Evolutionary conservation across 2,113 vertebrate genomes (phyloP).

Genomic region (Myxocyprinus asiaticus): DNA sequence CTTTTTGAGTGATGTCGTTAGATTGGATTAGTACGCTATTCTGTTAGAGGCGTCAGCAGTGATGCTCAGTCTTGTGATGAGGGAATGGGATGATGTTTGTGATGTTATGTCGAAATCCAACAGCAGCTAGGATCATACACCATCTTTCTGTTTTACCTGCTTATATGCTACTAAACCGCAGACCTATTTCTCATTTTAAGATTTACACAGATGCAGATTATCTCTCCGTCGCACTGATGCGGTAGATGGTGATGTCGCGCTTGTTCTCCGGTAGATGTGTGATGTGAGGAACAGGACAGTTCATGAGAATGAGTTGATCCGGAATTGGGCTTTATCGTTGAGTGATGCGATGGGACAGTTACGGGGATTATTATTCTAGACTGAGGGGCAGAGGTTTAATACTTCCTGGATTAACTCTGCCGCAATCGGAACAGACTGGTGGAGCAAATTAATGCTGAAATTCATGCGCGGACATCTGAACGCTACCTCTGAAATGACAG

Average conservation of each 20-base stretch:
- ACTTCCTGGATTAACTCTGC: constrained; percentile 38
- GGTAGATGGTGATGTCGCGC: not conserved
- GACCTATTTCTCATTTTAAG: too few relatives aligned
- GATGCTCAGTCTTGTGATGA: too few relatives aligned
- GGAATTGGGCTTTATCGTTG: not conserved
- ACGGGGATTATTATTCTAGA: constrained; percentile 52
- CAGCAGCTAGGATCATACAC: not conserved
- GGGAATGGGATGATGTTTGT: too few relatives aligned
- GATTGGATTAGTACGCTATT: not conserved
- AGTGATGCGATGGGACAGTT: constrained; percentile 16
- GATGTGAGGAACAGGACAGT: not conserved
- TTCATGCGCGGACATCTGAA: not conserved
- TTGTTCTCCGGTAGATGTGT: not conserved
- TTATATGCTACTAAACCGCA: not conserved
- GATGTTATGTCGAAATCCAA: too few relatives aligned
- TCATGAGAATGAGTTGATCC: not conserved
- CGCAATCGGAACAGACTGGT: not conserved
- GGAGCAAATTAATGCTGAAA: not conserved
- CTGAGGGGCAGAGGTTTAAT: constrained; percentile 38
- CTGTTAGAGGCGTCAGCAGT: too few relatives aligned
- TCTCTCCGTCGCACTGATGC: constrained; percentile 1
- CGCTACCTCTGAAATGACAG: not conserved
- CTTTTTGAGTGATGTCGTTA: not conserved
- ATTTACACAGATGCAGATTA: not conserved
- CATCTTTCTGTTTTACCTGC: not conserved